Evolutionary conservation across 1,140 invertebrate species (phyloP).

Genomic region (Physella acuta): DNA sequence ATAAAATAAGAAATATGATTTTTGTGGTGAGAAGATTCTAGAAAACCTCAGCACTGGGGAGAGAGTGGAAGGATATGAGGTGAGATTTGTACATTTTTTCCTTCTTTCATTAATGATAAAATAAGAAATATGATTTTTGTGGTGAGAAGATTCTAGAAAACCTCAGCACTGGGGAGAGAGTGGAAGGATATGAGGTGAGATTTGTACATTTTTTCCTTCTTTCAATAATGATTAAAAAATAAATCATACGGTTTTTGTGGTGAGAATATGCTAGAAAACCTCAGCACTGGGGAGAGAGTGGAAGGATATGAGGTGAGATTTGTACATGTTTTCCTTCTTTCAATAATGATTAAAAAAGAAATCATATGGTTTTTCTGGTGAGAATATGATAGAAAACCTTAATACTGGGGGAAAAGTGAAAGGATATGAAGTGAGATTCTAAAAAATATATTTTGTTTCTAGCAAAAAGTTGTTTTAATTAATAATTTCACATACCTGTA

Average conservation of each 20-base stretch:
- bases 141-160: slow-evolving; percentile 20
- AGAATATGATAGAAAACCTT: slow-evolving; percentile 23
- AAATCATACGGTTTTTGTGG: slow-evolving; percentile 15
- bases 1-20: too few species aligned
- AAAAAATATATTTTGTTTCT: too few species aligned
- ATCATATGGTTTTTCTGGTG: slow-evolving; percentile 15
- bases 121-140: slow-evolving; percentile 15
- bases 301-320: neutral
- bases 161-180: slow-evolving; percentile 26
- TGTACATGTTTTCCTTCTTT: too few species aligned
- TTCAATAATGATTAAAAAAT: too few species aligned
- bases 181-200: slow-evolving; percentile 7
- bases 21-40: slow-evolving; percentile 10
- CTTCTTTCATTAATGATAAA: too few species aligned
- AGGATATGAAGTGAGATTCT: neutral
- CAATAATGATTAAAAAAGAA: too few species aligned
- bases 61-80: slow-evolving; percentile 11
- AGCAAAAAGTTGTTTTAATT: too few species aligned
- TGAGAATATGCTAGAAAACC: slow-evolving; percentile 20
- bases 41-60: slow-evolving; percentile 28
- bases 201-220: too few species aligned
- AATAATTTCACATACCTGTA: too few species aligned
- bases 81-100: neutral
- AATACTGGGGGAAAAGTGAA: slow-evolving; percentile 26
- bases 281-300: slow-evolving; percentile 27